Percentiles rank a stretch among this genome's conserved stretches.
These are phyloP conservation scores for Myiozetetes cayanensis DNA, from an alignment of 2,113 vertebrate species.

Conservation along the genomic window DNA sequence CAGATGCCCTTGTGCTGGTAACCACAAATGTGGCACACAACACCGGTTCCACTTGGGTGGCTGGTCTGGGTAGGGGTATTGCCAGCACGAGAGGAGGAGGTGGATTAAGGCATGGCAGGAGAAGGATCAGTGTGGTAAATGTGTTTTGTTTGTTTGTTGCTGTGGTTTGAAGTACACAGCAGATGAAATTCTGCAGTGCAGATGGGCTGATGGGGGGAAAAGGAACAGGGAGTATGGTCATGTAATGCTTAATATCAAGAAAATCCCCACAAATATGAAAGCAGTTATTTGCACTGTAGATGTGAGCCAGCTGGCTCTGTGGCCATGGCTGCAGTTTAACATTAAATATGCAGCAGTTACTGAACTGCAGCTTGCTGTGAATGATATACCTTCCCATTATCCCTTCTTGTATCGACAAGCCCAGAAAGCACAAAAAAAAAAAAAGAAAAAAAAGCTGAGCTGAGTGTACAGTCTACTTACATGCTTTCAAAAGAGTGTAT, in stretches of 20 bases:
- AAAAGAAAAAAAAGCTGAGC: neutral
- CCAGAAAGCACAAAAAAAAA: neutral
- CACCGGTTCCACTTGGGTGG: neutral
- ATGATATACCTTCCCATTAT: conserved; percentile 24
- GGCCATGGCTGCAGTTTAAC: neutral
- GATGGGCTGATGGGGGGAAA: neutral
- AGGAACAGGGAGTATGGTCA: neutral
- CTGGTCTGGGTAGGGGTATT: neutral
- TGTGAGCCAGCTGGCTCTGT: conserved; percentile 11
- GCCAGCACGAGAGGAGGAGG: neutral
- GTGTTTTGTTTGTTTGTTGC: neutral
- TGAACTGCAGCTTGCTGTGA: conserved; percentile 17
- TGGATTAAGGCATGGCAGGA: neutral
- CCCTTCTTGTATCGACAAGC: neutral
- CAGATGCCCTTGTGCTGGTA: neutral
- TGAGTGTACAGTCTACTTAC: neutral
- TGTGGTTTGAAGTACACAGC: neutral
- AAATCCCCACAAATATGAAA: neutral
- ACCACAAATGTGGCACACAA: neutral
- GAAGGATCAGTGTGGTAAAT: neutral
- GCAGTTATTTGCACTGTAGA: neutral
- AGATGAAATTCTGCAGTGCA: neutral
- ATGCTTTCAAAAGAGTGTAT: neutral
- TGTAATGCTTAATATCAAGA: neutral
- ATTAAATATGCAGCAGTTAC: conserved; percentile 46